Base-by-base conservation (phyloP, 2,888 invertebrate genomes). In the Morpho deidamia region DNA sequence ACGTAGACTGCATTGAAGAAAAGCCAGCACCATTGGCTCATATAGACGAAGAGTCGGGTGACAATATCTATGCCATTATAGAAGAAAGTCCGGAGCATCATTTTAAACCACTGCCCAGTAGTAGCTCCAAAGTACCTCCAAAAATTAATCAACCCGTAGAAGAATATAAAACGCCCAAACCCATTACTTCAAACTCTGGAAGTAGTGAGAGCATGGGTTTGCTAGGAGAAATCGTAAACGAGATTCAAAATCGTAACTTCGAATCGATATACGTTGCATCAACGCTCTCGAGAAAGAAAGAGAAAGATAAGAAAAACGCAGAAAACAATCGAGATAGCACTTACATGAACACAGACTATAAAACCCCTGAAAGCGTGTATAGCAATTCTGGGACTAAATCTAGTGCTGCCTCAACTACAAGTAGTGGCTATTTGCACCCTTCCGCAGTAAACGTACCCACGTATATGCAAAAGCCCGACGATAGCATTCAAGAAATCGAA, bases 41-140 rank as follows among this genome's bases (percentile, higher is more conserved):
- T 62, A 93, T 94, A 46, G 90, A 91, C 57, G 93, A 93, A 66
- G 91, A 91, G 66, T 91, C 92, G 0, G 77, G 89, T 10, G 96
- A 96, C 69, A 96, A 96, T 69, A 96, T 96, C 60, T 96, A 96
- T 73, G 95, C 96, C 0, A 95, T 96, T 0, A 96, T 96, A 47
- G 96, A 96, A 70, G 96, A 96, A 72, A 91, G 92, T 37, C 93
- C 94, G 0, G 88, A 92, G 1, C 89, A 77, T 48, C 71, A 72
- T 44, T 80, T 81, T 0, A 85, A 85, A 60, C 81, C 82, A 10
- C 69, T 83, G 11, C 87, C 83, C 0, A 74, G 23, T 23, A 23
- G 23, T 23, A 23, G 23, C 23, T 23, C 72, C 1, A 83, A 86
- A 0, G 83, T 91, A 2, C 69, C 74, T 2, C 78, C 75, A 0